Base-by-base conservation (phyloP, 2,113 vertebrate species). In the Protomyctophum bolini region DNA sequence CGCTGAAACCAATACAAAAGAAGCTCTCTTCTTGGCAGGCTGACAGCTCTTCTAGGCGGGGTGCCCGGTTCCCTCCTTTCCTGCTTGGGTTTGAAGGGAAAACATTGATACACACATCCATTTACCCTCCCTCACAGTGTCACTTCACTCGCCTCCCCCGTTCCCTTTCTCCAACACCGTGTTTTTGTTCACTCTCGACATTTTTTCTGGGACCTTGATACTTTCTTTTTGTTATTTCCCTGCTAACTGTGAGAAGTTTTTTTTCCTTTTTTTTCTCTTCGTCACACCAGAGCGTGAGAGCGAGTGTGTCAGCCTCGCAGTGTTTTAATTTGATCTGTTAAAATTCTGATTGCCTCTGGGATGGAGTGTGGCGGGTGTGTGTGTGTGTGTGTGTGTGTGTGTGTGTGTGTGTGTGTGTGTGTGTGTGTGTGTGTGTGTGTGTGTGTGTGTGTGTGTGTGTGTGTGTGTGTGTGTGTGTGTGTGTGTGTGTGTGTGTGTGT, bases 311-410 rank as follows among this genome's bases (percentile, higher is more conserved):
- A 10, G 28, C 11, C 48, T 55, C 48, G 68, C 65, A 21, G 52
- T 73, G 48, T 85, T 76, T 82, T 65, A 83, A 80, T 84, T 68
- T 54, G 9, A 59, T 58, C 33, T 9, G 50, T 68, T 21, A 66
- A 54, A 29, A 1, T 11, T 41, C 49, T 8, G 3, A 21, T 57
- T 12, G 14, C 63, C 33, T 46, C 52, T 6, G 56, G 58, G 28
- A 74, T 65, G 33, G 3, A 41, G 33, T 41, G 33, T 41, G 33
- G 21, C 21, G 21, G 21, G 21, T 41, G 33, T 41, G 33, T 4
- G 33, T 41, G 2, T 41, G 33, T 41, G 33, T 21, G 21, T 21
- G 21, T 21, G 21, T 21, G 21, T 21, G 21, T 21, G 21, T 21
- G 21, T 21, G 21, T 21, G 21, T 21, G 2, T 21, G 21, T 21